phyloP scores from a whole-genome alignment of 2,888 invertebrate species.

The Tetranychus truncatus region DNA sequence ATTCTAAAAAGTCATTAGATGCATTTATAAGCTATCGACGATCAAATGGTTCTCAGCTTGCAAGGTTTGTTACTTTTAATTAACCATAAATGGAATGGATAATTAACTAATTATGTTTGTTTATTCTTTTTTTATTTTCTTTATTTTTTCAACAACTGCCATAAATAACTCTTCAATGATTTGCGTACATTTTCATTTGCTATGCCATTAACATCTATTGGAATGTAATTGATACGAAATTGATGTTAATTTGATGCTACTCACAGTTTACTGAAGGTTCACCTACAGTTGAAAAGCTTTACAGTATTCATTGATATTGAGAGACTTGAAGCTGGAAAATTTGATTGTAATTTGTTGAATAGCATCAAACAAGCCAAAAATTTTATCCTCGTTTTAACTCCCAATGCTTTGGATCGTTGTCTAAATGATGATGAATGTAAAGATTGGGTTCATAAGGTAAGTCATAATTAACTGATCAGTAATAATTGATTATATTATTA shows the following conservation, averaged over 20 bases:
- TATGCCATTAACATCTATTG: neutral
- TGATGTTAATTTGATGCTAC: constrained; percentile 19
- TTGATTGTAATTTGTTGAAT: constrained; percentile 88
- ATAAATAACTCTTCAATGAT: too few species aligned
- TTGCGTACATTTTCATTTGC: too few species aligned
- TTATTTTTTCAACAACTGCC: too few species aligned
- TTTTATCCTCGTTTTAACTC: constrained; percentile 86
- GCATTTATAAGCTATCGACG: constrained; percentile 94
- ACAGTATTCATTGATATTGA: constrained; percentile 97
- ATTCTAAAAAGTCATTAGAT: constrained; percentile 63
- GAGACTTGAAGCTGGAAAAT: constrained; percentile 90
- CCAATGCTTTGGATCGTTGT: constrained; percentile 82
- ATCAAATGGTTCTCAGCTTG: constrained; percentile 89
- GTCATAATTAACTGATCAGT: constrained; percentile 29
- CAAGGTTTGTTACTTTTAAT: constrained; percentile 31
- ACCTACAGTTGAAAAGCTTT: constrained; percentile 82
- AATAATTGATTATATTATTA: neutral
- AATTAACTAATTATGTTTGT: too few species aligned
- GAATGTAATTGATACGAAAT: neutral
- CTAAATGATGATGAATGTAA: constrained; percentile 76
- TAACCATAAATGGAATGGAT: constrained; percentile 30
- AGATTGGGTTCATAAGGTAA: constrained; percentile 97
- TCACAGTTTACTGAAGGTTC: constrained; percentile 56
- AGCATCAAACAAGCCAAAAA: constrained; percentile 92
- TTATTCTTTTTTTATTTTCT: too few species aligned